Evolutionary conservation across 2,888 invertebrate species (phyloP).

Genomic region (Hanleya hanleyi): DNA sequence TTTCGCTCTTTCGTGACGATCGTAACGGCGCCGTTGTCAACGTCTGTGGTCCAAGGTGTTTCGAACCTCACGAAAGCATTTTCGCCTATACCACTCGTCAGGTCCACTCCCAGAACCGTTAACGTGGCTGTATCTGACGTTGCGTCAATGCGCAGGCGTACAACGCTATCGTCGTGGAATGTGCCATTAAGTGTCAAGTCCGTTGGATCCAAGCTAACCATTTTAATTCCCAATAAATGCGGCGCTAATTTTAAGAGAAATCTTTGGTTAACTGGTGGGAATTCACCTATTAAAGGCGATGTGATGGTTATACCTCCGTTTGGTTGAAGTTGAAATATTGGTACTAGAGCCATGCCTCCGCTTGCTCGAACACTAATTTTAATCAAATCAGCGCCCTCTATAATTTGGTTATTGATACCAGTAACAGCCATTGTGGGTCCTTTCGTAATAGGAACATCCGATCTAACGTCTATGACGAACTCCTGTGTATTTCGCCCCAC

Average conservation of each 20-base stretch:
- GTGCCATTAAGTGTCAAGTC: neutral
- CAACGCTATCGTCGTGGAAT: neutral
- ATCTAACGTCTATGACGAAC: neutral
- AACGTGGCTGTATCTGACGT: neutral
- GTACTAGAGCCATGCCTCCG: neutral
- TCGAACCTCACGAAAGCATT: neutral
- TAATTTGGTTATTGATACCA: neutral
- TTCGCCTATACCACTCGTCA: neutral
- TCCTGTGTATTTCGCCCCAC: neutral
- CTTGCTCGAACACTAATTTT: neutral
- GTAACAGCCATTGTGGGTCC: neutral
- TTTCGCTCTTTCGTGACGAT: neutral
- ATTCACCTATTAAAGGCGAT: neutral
- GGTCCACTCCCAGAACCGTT: neutral
- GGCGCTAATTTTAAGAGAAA: neutral
- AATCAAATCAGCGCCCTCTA: neutral
- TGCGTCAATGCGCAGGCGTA: neutral
- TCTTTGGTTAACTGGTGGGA: neutral
- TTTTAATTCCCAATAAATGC: neutral
- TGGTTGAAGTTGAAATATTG: neutral
- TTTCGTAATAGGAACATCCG: neutral
- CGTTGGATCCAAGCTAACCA: neutral
- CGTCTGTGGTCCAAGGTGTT: neutral
- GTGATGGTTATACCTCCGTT: neutral
- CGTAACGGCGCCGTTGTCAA: neutral